Base-by-base conservation (phyloP, 2,888 invertebrate genomes). In the Thalpophila matura region DNA sequence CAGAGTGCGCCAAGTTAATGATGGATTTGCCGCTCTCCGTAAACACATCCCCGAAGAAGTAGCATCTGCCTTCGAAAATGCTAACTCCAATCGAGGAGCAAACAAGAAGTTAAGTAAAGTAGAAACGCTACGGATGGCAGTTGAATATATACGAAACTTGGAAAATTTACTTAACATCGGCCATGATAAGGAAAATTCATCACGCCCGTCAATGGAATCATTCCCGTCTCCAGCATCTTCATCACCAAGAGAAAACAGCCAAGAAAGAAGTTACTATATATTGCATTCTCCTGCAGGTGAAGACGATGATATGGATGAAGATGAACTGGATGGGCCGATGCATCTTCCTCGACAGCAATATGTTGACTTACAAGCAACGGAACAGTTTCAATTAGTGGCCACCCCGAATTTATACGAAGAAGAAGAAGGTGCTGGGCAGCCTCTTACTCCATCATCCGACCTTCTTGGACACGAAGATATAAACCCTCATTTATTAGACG, bases 1-100 rank as follows among this genome's bases (percentile, higher is more conserved):
- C 91, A 96, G 99, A 64, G 99, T 99, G 9, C 98, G 98, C 79
- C 98, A 98, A 95, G 98, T 98, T 24, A 98, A 98, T 91, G 97
- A 98, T 83, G 98, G 98, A 16, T 98, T 98, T 88, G 98, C 98
- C 0, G 97, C 97, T n/a, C 92, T 98, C 1, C 96, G 98, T 18
- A 97, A 98, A 80, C 98, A 98, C 86, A 98, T 98, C 73, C 98
- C 98, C 0, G 97, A 97, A 55, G 97, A 97, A 86, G 97, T 98
- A 0, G 97, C 97, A 0, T 95, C 96, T 51, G 96, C 96, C 0
- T 97, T 96, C 68, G 97, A 96, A 87, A 95, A 92, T 31, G 96
- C 96, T 5, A 97, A 96, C 59, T 96, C 96, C 38, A 96, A 96
- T 16, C 92, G 96, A 72, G 97, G 97, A 22, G 95, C 96, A 0